Evolutionary conservation across 2,113 vertebrate genomes (phyloP), one percentile per base, ranked within the genome.

Genomic region (Dermatemys mawii): DNA sequence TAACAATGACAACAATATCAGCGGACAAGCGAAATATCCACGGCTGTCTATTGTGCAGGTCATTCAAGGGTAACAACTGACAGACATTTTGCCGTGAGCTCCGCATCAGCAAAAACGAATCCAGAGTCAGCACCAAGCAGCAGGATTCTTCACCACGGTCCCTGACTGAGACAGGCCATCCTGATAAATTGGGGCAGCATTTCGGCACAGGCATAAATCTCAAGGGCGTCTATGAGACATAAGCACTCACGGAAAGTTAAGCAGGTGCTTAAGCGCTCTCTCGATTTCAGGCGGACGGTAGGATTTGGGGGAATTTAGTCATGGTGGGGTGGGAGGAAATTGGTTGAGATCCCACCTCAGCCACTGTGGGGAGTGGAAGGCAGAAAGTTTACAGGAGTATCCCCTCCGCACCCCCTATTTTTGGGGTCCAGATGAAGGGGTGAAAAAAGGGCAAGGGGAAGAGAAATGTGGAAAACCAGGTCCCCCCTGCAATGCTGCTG

Each of bases 341-440:
- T 27, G 11, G 22, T 76, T 26, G 26, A 44, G 12, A 44, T 75
- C 70, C 41, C 24, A 4, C 16, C 41, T 76, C 41, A 14, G 22
- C 73, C 70, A 6, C 26, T 16, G 5, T 12, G 1, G 73, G 5
- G 70, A 75, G 41, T 6, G 16, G 41, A 44, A 26, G 70, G 73
- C 22, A 46, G 73, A 29, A 76, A 46, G n/a, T 86, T 51, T 49
- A 27, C 44, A 49, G 2, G 6, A 44, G 26, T 84, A 48, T 35
- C 0, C 0, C 46, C n/a, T n/a, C n/a, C n/a, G n/a, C n/a, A n/a
- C n/a, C 84, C 27, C 35, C 53, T 3, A 1, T 2, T 8, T 46
- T 21, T 26, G 81, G 22, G 81, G 84, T 50, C 48, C 0, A 4
- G 44, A 49, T 67, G 78, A 91, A 51, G 24, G 67, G 63, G n/a